Conservation (phyloP, 2,888 invertebrate genomes). For the Unio pictorum region DNA sequence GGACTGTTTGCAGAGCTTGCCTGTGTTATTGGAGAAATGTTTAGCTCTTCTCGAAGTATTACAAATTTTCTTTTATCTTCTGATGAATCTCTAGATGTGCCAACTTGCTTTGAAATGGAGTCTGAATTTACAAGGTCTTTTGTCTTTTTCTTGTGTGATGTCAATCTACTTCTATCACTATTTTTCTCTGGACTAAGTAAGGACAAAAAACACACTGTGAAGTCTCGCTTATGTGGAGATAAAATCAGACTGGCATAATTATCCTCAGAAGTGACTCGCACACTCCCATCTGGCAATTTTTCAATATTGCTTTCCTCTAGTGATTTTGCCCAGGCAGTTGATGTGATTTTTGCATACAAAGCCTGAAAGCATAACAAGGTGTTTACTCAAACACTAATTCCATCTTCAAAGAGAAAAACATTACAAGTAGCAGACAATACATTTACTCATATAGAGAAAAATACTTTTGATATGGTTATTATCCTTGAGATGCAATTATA, state of each 20-base stretch:
- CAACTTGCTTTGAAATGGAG: no score
- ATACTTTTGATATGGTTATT: no score
- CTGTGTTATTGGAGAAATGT: slow-evolving; percentile 46
- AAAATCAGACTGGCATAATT: slow-evolving; percentile 61
- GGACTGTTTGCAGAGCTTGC: slow-evolving; percentile 39
- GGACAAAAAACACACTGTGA: slow-evolving; percentile 63
- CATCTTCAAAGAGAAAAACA: not conserved
- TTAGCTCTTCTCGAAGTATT: slow-evolving; percentile 23
- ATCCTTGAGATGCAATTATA: not conserved
- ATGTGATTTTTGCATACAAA: slow-evolving; percentile 55
- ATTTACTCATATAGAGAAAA: no score
- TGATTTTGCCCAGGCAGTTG: slow-evolving; percentile 56
- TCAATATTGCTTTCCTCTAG: slow-evolving; percentile 40
- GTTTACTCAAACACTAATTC: not conserved
- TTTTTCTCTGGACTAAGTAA: slow-evolving; percentile 45
- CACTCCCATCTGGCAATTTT: slow-evolving; percentile 55
- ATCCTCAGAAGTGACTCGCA: slow-evolving; percentile 53
- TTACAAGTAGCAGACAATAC: no score
- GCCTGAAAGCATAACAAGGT: slow-evolving; percentile 39
- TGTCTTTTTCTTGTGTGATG: no score
- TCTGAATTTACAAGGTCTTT: no score
- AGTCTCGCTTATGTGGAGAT: slow-evolving; percentile 60
- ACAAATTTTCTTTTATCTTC: no score
- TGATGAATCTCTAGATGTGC: no score
- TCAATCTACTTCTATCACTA: slow-evolving; percentile 16